Base-by-base conservation (phyloP, 2,113 vertebrate genomes). In the Strix aluco region DNA sequence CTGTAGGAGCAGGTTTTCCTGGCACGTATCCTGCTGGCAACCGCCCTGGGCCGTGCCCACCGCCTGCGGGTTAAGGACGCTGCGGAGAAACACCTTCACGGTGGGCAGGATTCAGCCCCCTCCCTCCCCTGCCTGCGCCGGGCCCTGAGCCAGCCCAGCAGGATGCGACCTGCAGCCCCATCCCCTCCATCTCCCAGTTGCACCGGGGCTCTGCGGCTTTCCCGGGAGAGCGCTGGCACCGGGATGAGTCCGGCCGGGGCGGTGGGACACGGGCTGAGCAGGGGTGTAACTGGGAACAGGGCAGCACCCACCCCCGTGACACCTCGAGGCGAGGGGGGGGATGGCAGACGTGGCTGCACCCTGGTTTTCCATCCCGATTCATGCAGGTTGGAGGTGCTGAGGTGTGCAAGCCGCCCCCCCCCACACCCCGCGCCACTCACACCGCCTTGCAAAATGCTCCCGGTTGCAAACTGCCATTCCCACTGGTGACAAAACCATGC, bases 231-330 rank as follows among this genome's bases (percentile, higher is more conserved):
- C 9, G 4, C 8, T 2, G 7, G 74, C 30, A 42, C 1, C 15
- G 36, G 58, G 46, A 46, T 0, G 2, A 44, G 10, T 0, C 16
- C 1, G 0, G 32, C n/a, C 47, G 44, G 47, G 38, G 47, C 2
- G 42, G 44, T 9, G 67, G 42, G 40, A 62, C 5, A 17, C 4
- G 0, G 0, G 51, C 23, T 21, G 40, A 26, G 57, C 32, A n/a
- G 22, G n/a, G 30, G 8, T 2, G 22, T 22, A 15, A 47, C 38
- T 7, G 20, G 27, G 52, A 20, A 49, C 0, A 3, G n/a, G 77
- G 51, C n/a, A 73, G 67, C 47, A 32, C n/a, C 58, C 61, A 9
- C 14, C 49, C 9, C 61, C 7, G 5, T 12, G 3, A 14, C 15
- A 36, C 32, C 62, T 6, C 5, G 1, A 7, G 30, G 49, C 0